A percentile compares a stretch with the other conserved stretches of the same genome.
These are phyloP conservation scores for Diarsia mendica DNA, from an alignment of 2,888 invertebrate species.

Conservation along the genomic window DNA sequence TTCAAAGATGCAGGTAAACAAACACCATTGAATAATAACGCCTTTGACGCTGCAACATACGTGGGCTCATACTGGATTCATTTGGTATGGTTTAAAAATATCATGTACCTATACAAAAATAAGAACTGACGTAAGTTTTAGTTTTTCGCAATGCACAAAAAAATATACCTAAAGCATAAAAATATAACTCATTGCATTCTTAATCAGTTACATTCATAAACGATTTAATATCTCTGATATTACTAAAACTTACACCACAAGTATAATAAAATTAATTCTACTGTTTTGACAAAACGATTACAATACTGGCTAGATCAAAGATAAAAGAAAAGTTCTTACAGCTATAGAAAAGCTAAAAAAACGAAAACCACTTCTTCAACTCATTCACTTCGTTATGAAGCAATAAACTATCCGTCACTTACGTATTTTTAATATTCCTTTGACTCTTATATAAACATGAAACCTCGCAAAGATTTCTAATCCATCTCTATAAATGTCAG, in stretches of 20 bases:
- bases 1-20: too few species aligned
- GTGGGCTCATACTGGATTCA: neutral
- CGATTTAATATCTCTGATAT: neutral
- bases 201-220: neutral
- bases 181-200: neutral
- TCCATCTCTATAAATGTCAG: slow-evolving; percentile 38
- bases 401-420: neutral
- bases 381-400: neutral
- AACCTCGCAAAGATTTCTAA: neutral
- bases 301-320: too few species aligned
- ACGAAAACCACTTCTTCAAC: neutral
- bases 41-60: neutral
- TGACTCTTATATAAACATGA: slow-evolving; percentile 1
- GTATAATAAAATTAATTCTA: too few species aligned
- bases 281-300: too few species aligned
- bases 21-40: neutral
- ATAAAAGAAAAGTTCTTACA: neutral
- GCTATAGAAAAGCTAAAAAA: neutral
- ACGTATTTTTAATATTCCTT: slow-evolving; percentile 10
- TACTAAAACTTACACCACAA: too few species aligned
- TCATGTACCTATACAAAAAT: neutral
- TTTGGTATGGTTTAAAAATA: neutral
- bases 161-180: neutral
- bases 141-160: too few species aligned
- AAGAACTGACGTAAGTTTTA: neutral